These are phyloP conservation scores for Tympanuchus pallidicinctus DNA, from an alignment of 2,113 vertebrate species.

Conservation along the genomic window DNA sequence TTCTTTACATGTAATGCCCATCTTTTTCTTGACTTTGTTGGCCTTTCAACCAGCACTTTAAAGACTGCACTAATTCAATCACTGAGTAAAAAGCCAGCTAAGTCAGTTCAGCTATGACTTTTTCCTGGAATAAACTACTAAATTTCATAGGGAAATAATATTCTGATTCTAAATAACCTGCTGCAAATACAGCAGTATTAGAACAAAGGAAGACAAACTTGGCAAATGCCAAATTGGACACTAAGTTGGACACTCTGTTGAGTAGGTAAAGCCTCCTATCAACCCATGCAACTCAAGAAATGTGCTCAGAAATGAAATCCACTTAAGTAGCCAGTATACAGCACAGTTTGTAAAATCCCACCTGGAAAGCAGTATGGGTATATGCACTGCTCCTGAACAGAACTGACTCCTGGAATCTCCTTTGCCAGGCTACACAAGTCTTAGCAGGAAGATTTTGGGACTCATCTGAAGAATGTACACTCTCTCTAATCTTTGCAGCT, in stretches of 20 bases:
- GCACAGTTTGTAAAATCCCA: background rate
- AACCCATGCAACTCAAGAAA: background rate
- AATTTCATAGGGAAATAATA: background rate
- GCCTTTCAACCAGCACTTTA: background rate
- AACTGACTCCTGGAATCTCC: background rate
- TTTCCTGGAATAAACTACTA: background rate
- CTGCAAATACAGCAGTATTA: background rate
- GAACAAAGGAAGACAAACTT: background rate
- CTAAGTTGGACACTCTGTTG: background rate
- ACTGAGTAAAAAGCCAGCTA: background rate
- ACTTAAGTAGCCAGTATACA: background rate
- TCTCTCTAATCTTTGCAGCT: background rate
- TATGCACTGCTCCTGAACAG: background rate
- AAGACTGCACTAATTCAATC: background rate
- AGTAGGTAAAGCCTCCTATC: background rate
- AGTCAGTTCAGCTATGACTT: background rate
- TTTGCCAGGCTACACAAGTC: background rate
- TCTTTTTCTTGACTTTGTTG: background rate
- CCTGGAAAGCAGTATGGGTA: fast-evolving
- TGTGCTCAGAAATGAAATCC: background rate
- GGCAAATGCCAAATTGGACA: background rate
- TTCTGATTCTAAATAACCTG: background rate
- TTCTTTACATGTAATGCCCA: background rate
- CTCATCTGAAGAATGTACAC: background rate
- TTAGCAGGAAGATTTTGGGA: background rate